Percentiles rank a stretch among this genome's conserved stretches.
Evolutionary conservation across 2,113 vertebrate species (phyloP).

Genomic region (Vanacampus margaritifer): DNA sequence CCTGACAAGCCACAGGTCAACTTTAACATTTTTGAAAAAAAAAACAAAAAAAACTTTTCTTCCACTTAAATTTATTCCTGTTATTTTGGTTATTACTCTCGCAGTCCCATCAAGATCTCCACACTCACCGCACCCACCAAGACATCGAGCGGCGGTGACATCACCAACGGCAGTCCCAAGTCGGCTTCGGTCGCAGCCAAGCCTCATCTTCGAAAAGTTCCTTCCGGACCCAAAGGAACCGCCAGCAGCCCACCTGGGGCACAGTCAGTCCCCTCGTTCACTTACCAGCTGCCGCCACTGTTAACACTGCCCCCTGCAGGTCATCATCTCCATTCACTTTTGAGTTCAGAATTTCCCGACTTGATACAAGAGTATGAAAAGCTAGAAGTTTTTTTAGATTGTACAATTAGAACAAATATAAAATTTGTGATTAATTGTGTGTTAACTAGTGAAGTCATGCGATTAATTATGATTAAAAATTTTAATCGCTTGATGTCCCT

Average conservation of each 20-base stretch:
- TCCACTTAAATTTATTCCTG: too few relatives aligned
- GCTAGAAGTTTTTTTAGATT: too few relatives aligned
- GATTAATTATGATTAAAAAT: too few relatives aligned
- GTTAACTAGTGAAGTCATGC: too few relatives aligned
- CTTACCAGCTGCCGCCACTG: slow-evolving; percentile 73
- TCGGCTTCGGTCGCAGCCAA: slow-evolving; percentile 34
- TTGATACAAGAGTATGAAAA: too few relatives aligned
- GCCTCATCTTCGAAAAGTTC: slow-evolving; percentile 38
- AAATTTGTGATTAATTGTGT: too few relatives aligned
- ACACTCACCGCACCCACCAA: slow-evolving; percentile 25
- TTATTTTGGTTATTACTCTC: too few relatives aligned
- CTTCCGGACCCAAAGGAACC: slow-evolving; percentile 31
- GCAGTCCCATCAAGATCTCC: slow-evolving; percentile 44
- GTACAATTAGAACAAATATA: too few relatives aligned
- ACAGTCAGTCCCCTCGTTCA: slow-evolving; percentile 23
- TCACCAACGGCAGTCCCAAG: slow-evolving; percentile 35
- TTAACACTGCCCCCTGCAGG: slow-evolving; percentile 76
- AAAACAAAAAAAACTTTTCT: neutral
- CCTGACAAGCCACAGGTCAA: slow-evolving; percentile 74
- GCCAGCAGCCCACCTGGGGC: slow-evolving; percentile 18
- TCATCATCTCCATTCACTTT: slow-evolving; percentile 12
- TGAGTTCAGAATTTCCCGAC: too few relatives aligned
- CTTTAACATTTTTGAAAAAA: neutral
- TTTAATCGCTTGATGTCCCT: too few relatives aligned
- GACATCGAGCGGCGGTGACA: slow-evolving; percentile 13